These are phyloP conservation scores for Equus przewalskii DNA, from an alignment of 2,113 vertebrate genomes.

Conservation along the genomic window DNA sequence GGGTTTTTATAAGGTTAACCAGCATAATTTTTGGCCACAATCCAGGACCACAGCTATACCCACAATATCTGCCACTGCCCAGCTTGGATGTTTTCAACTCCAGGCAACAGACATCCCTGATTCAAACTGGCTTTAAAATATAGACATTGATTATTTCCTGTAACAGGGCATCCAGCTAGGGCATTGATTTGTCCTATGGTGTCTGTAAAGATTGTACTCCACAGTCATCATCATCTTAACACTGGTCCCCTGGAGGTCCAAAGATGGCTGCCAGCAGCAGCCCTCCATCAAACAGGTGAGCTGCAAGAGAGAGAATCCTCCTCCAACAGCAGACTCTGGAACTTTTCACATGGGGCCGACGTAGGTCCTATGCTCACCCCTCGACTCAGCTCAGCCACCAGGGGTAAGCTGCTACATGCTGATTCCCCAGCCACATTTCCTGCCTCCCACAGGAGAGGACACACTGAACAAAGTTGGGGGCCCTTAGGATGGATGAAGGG, in stretches of 20 bases:
- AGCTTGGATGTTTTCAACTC: not conserved
- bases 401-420: not conserved
- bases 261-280: not conserved
- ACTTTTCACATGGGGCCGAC: not conserved
- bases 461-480: not conserved
- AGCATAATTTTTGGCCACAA: not conserved
- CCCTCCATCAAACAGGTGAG: not conserved
- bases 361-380: accelerated
- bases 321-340: not conserved
- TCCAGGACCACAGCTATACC: not conserved
- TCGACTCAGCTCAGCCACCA: not conserved
- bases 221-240: not conserved
- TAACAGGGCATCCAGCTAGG: not conserved
- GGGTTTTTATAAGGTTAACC: not conserved
- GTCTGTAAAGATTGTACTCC: not conserved
- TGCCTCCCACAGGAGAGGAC: accelerated
- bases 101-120: not conserved
- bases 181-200: not conserved
- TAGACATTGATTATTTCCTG: not conserved
- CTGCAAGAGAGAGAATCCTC: not conserved
- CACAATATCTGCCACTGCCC: too few relatives aligned
- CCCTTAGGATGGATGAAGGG: not conserved
- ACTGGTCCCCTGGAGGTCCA: not conserved
- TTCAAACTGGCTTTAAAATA: not conserved
- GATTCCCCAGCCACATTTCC: not conserved